Evolutionary conservation across 2,797 vertebrate species (phyloP), one percentile per base, ranked within the genome.

Genomic region (Denticeps clupeoides): DNA sequence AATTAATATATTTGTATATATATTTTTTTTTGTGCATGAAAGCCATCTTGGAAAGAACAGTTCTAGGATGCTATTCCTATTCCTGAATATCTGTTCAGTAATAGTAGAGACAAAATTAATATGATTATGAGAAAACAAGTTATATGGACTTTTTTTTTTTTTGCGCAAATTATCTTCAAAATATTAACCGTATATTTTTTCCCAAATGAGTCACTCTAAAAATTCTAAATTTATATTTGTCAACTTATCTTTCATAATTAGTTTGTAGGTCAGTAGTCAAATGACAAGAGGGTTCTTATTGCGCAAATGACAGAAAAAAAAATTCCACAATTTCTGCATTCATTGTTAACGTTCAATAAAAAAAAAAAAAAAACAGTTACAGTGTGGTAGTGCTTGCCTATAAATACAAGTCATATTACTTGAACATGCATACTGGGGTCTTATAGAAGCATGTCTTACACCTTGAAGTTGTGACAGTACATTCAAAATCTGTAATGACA

Each of bases 1-100:
- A 68, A 69, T 52, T 64, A 74, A 67, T 78, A 75, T 78, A 81
- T 81, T 79, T 77, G 60, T 78, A 70, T 69, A 69, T 71, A 71
- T 68, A 72, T 55, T 42, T 72, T 73, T 67, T 73, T 58, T 65
- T 55, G 53, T 42, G 44, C 51, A 64, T 64, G 24, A 26, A 40
- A 38, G 45, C n/a, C n/a, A n/a, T n/a, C n/a, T n/a, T n/a, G n/a
- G 45, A 40, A 46, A 45, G 25, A 51, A 5, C 50, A 51, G 41
- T 16, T 38, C 23, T n/a, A n/a, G n/a, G n/a, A n/a, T n/a, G n/a
- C n/a, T n/a, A n/a, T n/a, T n/a, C n/a, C n/a, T n/a, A n/a, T n/a
- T n/a, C n/a, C n/a, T n/a, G n/a, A n/a, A n/a, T n/a, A n/a, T n/a
- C n/a, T n/a, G n/a, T n/a, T n/a, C n/a, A n/a, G n/a, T n/a, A n/a